Conservation (phyloP, 2,113 vertebrate genomes). For the Microcebus tavaratra region DNA sequence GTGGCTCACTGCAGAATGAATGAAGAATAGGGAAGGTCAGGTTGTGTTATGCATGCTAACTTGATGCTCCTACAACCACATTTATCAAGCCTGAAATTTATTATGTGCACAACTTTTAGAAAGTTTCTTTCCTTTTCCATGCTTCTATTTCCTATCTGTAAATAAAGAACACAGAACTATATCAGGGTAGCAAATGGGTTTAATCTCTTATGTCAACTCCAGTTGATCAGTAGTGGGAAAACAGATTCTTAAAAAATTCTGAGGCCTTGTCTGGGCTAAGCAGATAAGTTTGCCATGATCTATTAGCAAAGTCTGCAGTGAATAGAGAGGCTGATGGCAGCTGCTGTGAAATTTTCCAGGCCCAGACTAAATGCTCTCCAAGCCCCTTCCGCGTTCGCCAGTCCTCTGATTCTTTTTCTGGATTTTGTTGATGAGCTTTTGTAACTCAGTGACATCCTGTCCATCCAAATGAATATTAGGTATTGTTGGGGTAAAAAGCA, state of each 20-base stretch:
- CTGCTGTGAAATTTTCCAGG: slow-evolving; percentile 36
- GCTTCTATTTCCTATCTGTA: slow-evolving; percentile 22
- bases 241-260: slow-evolving; percentile 6
- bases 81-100: not conserved
- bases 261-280: not conserved
- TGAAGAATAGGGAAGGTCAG: not conserved
- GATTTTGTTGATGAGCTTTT: not conserved
- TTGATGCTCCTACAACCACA: not conserved
- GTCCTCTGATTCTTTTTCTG: not conserved
- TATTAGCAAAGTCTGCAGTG: not conserved
- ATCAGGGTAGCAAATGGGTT: slow-evolving; percentile 26
- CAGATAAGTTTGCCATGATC: slow-evolving; percentile 2
- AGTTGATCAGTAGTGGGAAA: not conserved
- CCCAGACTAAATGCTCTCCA: not conserved
- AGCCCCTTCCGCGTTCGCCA: not conserved
- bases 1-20: not conserved
- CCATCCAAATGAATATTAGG: not conserved
- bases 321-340: not conserved
- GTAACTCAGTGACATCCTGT: not conserved
- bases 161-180: not conserved
- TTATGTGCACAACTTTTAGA: not conserved
- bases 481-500: not conserved
- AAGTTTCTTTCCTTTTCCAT: not conserved
- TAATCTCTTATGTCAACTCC: slow-evolving; percentile 27
- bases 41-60: not conserved